Evolutionary conservation across 2,113 vertebrate genomes (phyloP).

Genomic region (Dicaeum eximium): DNA sequence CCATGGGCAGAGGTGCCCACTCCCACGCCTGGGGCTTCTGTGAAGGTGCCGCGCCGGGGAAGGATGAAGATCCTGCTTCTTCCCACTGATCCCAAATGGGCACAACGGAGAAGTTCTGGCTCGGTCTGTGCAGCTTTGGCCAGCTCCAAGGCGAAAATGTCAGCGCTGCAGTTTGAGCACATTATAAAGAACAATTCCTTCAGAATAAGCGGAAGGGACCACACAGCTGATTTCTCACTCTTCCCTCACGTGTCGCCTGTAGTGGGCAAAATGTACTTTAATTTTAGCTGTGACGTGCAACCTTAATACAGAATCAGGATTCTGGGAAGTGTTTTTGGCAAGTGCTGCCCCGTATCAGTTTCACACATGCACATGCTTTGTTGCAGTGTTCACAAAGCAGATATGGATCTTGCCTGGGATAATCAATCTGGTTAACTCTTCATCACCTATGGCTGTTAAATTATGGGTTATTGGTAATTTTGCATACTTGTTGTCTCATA

Average conservation of each 20-base stretch:
- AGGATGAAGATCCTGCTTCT: neutral
- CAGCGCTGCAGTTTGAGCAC: neutral
- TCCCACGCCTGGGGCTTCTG: fast-evolving
- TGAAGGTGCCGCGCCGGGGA: neutral
- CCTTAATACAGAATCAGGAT: neutral
- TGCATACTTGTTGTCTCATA: neutral
- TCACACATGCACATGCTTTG: neutral
- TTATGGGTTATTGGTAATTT: neutral
- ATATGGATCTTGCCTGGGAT: neutral
- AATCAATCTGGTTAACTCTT: neutral
- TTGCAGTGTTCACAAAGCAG: neutral
- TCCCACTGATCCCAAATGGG: neutral
- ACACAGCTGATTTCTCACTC: neutral
- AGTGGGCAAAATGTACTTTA: neutral
- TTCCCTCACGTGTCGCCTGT: neutral
- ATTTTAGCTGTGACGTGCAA: neutral
- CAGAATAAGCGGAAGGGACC: neutral
- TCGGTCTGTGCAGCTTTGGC: fast-evolving
- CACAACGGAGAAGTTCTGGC: fast-evolving
- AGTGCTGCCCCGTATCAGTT: neutral
- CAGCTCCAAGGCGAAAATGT: neutral
- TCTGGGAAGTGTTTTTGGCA: neutral
- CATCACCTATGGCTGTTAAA: neutral
- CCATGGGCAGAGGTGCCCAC: fast-evolving
- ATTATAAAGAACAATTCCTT: neutral